Percentiles rank a stretch among this genome's conserved stretches.
Evolutionary conservation across 2,113 vertebrate genomes (phyloP).

Genomic region (Greenwoodochromis staneri): DNA sequence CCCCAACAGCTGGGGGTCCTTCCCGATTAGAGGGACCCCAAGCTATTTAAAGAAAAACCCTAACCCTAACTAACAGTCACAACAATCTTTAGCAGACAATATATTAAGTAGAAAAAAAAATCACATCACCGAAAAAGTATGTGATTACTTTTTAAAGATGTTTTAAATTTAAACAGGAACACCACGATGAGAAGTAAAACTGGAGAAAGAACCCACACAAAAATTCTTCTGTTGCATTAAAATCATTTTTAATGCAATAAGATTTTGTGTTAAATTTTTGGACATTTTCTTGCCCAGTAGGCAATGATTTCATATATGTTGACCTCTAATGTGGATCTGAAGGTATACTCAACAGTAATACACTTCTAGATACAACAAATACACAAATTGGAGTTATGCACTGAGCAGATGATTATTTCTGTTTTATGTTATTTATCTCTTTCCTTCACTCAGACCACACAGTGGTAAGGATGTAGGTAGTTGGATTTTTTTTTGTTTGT

Average conservation of each 20-base stretch:
- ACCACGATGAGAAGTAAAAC: background rate
- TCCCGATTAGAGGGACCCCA: background rate
- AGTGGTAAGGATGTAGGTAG: too few species aligned
- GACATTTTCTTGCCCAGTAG: too few species aligned
- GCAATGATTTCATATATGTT: too few species aligned
- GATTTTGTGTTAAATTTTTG: background rate
- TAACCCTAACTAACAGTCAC: background rate
- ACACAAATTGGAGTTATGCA: background rate
- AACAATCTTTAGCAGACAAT: too few species aligned
- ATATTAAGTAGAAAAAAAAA: background rate
- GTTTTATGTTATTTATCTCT: too few species aligned
- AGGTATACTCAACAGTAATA: background rate
- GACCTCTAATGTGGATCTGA: background rate
- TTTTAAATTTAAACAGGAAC: background rate
- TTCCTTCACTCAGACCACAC: too few species aligned
- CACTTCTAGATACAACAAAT: background rate
- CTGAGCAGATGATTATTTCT: background rate
- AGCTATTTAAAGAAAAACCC: background rate
- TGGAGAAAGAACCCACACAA: background rate
- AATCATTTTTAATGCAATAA: background rate
- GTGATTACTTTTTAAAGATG: background rate
- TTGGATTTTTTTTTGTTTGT: too few species aligned
- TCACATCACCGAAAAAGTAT: background rate
- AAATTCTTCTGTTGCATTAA: background rate
- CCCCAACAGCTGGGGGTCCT: background rate